Conservation (phyloP, 2,888 invertebrate species). For the Ptilodon capucinus region DNA sequence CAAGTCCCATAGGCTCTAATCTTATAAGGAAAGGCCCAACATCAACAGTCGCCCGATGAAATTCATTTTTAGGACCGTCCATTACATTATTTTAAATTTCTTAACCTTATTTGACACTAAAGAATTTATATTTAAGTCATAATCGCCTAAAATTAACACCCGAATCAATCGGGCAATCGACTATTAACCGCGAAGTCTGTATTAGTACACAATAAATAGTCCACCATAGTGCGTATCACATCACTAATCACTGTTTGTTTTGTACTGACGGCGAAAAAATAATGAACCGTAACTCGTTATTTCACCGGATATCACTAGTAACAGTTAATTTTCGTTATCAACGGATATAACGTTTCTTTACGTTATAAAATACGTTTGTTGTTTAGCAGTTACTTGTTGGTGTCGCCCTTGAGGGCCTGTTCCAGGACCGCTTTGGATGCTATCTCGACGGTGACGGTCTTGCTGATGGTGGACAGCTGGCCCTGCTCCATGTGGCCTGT, state of each 20-base stretch:
- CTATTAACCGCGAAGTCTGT: not conserved
- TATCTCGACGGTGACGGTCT: conserved; percentile 76
- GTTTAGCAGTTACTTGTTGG: conserved; percentile 36
- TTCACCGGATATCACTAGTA: not conserved
- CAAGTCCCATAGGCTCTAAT: not conserved
- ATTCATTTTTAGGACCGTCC: too few species aligned
- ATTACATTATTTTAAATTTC: not conserved
- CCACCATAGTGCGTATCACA: conserved; percentile 30
- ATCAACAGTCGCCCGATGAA: too few species aligned
- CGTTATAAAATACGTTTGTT: not conserved
- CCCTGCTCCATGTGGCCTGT: conserved; percentile 40
- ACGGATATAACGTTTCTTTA: conserved; percentile 3
- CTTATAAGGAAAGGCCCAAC: not conserved
- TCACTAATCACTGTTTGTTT: conserved; percentile 34
- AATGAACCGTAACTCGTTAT: not conserved
- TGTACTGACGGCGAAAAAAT: conserved; percentile 33
- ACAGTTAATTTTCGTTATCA: not conserved
- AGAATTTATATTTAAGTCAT: not conserved
- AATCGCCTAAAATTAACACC: not conserved
- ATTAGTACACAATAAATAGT: conserved; percentile 17
- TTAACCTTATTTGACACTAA: not conserved
- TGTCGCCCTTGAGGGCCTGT: conserved; percentile 66
- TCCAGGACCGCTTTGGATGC: conserved; percentile 69
- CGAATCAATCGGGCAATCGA: not conserved
- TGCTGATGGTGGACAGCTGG: conserved; percentile 73